Conservation (phyloP, 2,888 invertebrate species). For the Leucoma salicis region DNA sequence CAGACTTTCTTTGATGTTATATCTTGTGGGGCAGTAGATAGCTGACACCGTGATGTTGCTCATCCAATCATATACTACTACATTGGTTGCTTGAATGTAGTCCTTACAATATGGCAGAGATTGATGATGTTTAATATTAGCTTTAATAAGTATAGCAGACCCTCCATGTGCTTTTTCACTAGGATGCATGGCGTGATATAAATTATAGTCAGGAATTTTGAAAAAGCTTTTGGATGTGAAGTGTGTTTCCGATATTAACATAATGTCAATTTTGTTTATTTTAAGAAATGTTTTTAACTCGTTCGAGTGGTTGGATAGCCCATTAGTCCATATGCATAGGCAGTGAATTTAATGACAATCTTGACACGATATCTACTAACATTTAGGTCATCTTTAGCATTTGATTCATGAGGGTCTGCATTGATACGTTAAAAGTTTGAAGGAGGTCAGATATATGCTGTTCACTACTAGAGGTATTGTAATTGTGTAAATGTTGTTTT, state of each 20-base stretch:
- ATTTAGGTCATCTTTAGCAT: too few species aligned
- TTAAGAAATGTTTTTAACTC: slow-evolving; percentile 15
- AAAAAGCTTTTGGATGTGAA: slow-evolving; percentile 18
- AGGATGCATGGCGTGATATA: too few species aligned
- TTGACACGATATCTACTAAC: too few species aligned
- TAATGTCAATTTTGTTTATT: slow-evolving; percentile 2
- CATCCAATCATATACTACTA: too few species aligned
- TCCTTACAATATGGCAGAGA: slow-evolving; percentile 8
- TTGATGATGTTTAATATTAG: slow-evolving; percentile 4
- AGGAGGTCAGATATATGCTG: neutral
- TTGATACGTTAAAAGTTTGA: slow-evolving; percentile 6
- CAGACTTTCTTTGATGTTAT: neutral
- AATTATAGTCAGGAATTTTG: too few species aligned
- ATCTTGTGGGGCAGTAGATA: slow-evolving; percentile 13
- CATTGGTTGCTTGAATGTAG: too few species aligned
- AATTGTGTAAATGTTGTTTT: neutral
- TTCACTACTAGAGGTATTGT: neutral
- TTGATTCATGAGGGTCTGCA: slow-evolving; percentile 13
- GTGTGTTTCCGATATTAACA: slow-evolving; percentile 13
- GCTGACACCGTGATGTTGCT: too few species aligned
- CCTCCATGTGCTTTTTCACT: too few species aligned
- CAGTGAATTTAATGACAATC: too few species aligned
- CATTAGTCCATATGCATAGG: slow-evolving; percentile 13
- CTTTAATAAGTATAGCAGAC: too few species aligned
- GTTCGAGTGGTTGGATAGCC: too few species aligned